Evolutionary conservation across 2,797 vertebrate species (phyloP).

Genomic region (Oreochromis grahami): DNA sequence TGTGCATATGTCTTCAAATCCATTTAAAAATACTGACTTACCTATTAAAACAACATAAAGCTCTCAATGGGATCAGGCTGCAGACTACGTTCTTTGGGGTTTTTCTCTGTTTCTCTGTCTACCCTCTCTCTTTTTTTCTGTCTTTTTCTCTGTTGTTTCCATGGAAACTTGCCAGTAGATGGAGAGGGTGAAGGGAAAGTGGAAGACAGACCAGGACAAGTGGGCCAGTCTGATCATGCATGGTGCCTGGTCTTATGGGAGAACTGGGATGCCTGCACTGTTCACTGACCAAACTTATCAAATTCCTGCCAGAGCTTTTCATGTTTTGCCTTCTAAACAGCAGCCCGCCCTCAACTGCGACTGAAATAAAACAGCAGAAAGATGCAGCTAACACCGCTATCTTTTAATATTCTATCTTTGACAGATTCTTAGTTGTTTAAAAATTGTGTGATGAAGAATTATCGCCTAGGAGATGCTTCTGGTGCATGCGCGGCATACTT

Average conservation of each 20-base stretch:
- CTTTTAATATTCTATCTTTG: background rate
- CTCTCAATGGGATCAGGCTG: slow-evolving; percentile 43
- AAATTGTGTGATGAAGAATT: background rate
- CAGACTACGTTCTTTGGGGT: slow-evolving; percentile 60
- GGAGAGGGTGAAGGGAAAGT: slow-evolving; percentile 56
- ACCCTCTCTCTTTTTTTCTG: slow-evolving; percentile 11
- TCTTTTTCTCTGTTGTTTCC: slow-evolving; percentile 72
- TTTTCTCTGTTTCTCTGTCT: slow-evolving; percentile 18
- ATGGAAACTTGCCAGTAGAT: slow-evolving; percentile 79
- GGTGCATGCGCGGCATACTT: background rate
- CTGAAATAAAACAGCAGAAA: background rate
- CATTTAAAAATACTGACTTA: background rate
- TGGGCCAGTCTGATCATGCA: slow-evolving; percentile 68
- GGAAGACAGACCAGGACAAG: slow-evolving; percentile 60
- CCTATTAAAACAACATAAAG: slow-evolving; percentile 19
- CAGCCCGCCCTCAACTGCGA: background rate
- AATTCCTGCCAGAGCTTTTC: slow-evolving; percentile 3
- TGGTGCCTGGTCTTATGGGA: slow-evolving; percentile 59
- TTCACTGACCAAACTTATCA: slow-evolving; percentile 24
- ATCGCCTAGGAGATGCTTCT: background rate
- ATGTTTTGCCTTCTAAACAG: background rate
- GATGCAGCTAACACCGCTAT: background rate
- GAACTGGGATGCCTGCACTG: slow-evolving; percentile 43
- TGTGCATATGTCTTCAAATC: background rate
- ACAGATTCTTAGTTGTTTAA: background rate